These are phyloP conservation scores for Pitta sordida DNA, from an alignment of 2,113 vertebrate genomes.

Conservation along the genomic window DNA sequence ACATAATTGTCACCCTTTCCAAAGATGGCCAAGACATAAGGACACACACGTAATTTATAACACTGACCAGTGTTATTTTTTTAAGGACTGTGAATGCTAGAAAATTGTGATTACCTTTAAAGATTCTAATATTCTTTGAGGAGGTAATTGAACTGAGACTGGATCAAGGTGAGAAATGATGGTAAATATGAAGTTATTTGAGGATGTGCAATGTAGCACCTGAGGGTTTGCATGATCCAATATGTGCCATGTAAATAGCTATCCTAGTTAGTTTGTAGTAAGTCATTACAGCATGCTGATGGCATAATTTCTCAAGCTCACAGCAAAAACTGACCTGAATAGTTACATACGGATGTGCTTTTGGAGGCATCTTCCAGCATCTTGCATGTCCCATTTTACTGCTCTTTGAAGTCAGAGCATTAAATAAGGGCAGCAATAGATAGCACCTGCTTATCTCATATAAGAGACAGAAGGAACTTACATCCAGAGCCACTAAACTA, in stretches of 20 bases:
- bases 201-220: neutral
- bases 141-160: neutral
- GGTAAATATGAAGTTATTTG: neutral
- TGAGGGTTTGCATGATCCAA: neutral
- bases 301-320: neutral
- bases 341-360: neutral
- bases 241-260: neutral
- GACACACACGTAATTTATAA: neutral
- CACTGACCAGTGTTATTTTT: neutral
- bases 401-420: neutral
- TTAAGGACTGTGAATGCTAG: neutral
- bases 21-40: neutral
- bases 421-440: neutral
- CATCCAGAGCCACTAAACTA: conserved; percentile 7
- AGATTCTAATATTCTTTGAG: neutral
- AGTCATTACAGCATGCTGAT: neutral
- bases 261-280: neutral
- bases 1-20: neutral
- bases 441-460: neutral
- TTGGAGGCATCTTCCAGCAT: neutral
- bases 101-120: conserved; percentile 7
- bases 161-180: neutral
- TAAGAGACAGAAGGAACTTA: neutral
- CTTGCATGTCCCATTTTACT: neutral
- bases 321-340: neutral